Conservation (phyloP, 37 sponge, comb jelly and placozoan genomes). For the Agelas oroides region DNA sequence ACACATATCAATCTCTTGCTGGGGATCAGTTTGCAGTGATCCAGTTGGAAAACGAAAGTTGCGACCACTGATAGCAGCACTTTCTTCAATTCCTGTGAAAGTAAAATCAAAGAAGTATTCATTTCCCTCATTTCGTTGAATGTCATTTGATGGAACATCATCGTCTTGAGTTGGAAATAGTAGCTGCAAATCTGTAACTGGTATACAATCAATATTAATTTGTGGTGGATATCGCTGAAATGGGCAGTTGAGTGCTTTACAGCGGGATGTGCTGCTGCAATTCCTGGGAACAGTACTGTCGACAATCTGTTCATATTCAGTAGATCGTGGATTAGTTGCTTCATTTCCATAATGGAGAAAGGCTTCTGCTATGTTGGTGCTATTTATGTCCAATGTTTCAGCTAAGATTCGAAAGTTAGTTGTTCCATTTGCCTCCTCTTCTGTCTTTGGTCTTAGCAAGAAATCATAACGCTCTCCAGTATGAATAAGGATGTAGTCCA, state of each 20-base stretch:
- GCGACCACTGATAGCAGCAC: conserved; percentile 22
- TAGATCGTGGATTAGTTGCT: no score
- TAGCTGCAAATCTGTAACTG: neutral
- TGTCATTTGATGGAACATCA: conserved; percentile 10
- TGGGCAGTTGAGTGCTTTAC: conserved; percentile 75
- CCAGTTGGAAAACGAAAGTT: conserved; percentile 29
- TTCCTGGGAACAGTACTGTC: neutral
- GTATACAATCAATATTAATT: conserved; percentile 57
- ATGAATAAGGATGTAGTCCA: conserved; percentile 67
- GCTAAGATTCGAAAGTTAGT: conserved; percentile 46
- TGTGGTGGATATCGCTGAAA: conserved; percentile 49
- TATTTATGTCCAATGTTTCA: conserved; percentile 58
- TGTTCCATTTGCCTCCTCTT: conserved; percentile 4
- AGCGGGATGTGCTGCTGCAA: conserved; percentile 16
- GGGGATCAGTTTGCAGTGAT: conserved; percentile 9
- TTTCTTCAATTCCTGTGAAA: conserved; percentile 9
- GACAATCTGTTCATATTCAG: conserved; percentile 19
- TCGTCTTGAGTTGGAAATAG: neutral
- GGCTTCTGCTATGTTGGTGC: neutral
- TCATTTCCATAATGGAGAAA: neutral
- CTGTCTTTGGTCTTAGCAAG: conserved; percentile 31
- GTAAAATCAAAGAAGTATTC: conserved; percentile 28
- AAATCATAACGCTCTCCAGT: conserved; percentile 85
- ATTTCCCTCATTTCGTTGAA: neutral
- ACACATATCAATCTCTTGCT: neutral